These are phyloP conservation scores for Timema podura DNA, from an alignment of 2,888 invertebrate genomes.

Conservation along the genomic window DNA sequence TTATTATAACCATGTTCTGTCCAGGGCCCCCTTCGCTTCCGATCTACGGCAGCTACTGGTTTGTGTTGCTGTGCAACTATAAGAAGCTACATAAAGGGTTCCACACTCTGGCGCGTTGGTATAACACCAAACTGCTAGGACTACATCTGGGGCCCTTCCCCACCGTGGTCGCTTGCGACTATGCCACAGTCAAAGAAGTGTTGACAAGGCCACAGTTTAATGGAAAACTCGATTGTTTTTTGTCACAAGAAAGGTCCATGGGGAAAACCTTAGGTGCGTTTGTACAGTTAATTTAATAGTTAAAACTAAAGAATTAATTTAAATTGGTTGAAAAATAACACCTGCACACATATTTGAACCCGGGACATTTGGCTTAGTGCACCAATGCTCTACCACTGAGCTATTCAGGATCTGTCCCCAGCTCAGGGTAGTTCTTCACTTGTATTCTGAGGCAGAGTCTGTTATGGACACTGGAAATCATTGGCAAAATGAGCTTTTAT, in stretches of 20 bases:
- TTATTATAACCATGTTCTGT: slow-evolving; percentile 12
- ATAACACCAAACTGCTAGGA: slow-evolving; percentile 59
- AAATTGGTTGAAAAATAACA: no score
- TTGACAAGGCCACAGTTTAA: slow-evolving; percentile 57
- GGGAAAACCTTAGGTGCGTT: slow-evolving; percentile 36
- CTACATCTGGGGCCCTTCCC: slow-evolving; percentile 51
- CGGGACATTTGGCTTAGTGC: no score
- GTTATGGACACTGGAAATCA: no score
- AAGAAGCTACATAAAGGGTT: slow-evolving; percentile 52
- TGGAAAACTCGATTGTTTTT: slow-evolving; percentile 53
- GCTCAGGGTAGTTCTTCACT: no score
- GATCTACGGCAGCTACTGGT: slow-evolving; percentile 58
- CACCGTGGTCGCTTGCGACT: slow-evolving; percentile 52
- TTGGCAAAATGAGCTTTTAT: no score
- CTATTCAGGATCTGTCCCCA: no score
- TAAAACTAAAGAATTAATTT: not conserved
- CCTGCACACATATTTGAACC: no score
- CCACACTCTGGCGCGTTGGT: slow-evolving; percentile 50
- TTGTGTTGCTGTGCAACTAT: slow-evolving; percentile 51
- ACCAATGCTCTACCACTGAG: no score
- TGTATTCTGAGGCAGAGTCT: no score
- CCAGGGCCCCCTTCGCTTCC: slow-evolving; percentile 61
- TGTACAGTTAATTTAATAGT: not conserved
- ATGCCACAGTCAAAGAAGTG: slow-evolving; percentile 54
- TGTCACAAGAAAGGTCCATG: slow-evolving; percentile 51